Evolutionary conservation across 2,797 vertebrate genomes (phyloP), one percentile per base, ranked within the genome.

Genomic region (Manis pentadactyla): DNA sequence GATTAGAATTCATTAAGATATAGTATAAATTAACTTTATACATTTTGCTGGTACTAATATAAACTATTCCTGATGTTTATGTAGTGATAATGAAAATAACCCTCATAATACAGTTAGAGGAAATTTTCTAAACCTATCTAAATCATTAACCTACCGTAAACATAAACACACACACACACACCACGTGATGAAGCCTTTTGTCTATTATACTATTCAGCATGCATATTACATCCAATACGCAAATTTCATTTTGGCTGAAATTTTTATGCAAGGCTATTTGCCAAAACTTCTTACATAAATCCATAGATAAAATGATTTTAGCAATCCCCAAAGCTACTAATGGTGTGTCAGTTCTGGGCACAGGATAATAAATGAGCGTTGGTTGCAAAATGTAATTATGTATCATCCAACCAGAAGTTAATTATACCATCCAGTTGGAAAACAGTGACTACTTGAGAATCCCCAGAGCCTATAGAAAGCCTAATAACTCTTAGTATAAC

Each of bases 271-370:
- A 93, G 51, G 29, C 25, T 82, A 4, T 89, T 78, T 90, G 87
- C 59, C 69, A 97, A 79, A 92, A 68, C 68, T 53, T 29, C 49
- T 94, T 63, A 89, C 49, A 86, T 94, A 87, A 84, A 96, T 93
- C 21, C 77, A 79, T 34, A 91, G 73, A 88, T 90, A 75, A 86
- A 18, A 92, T 86, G n/a, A 46, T 73, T 87, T 84, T 83, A 73
- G 34, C 66, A 86, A 79, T 95, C 95, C 69, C 59, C 51, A 83
- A 78, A 89, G 66, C 59, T 86, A 39, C 66, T 82, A 95, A 95
- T 83, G 27, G 34, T 39, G 25, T 95, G 57, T 88, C 74, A 94
- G 1, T 86, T 94, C 63, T 83, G 51, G 31, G 84, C 57, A 93
- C 17, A 78, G 29, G 21, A 91, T 86, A 93, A 77, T 83, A 93